Evolutionary conservation across 2,888 invertebrate genomes (phyloP).

Genomic region (Agrotis exclamationis): DNA sequence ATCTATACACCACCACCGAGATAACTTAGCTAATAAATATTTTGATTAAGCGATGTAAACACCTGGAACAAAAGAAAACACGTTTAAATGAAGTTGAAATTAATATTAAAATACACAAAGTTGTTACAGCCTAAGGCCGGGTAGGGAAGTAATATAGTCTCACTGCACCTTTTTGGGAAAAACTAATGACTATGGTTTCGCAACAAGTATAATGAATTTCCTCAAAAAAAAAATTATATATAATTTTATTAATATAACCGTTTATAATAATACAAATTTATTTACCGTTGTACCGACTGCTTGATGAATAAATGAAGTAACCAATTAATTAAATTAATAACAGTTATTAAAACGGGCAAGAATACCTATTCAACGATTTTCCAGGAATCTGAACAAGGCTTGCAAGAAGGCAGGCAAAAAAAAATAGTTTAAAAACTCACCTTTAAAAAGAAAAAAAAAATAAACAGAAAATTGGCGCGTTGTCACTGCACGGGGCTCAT

Average conservation of each 20-base stretch:
- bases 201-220: too few species aligned
- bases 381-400: neutral
- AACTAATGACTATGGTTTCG: too few species aligned
- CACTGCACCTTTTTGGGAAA: too few species aligned
- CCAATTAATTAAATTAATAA: too few species aligned
- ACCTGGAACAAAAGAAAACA: slow-evolving; percentile 56
- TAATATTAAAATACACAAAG: neutral
- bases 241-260: too few species aligned
- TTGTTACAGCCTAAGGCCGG: neutral
- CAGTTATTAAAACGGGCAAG: neutral
- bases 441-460: slow-evolving; percentile 27
- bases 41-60: slow-evolving; percentile 44
- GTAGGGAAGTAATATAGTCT: neutral
- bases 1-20: slow-evolving; percentile 58
- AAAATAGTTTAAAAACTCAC: slow-evolving; percentile 39
- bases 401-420: neutral
- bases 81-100: neutral
- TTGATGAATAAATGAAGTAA: too few species aligned
- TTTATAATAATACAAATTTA: too few species aligned
- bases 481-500: slow-evolving; percentile 67
- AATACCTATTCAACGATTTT: neutral
- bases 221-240: neutral
- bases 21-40: slow-evolving; percentile 14
- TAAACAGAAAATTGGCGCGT: slow-evolving; percentile 56
- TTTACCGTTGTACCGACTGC: too few species aligned